Conservation (phyloP, 2,113 vertebrate species). For the Hippocampus comes region DNA sequence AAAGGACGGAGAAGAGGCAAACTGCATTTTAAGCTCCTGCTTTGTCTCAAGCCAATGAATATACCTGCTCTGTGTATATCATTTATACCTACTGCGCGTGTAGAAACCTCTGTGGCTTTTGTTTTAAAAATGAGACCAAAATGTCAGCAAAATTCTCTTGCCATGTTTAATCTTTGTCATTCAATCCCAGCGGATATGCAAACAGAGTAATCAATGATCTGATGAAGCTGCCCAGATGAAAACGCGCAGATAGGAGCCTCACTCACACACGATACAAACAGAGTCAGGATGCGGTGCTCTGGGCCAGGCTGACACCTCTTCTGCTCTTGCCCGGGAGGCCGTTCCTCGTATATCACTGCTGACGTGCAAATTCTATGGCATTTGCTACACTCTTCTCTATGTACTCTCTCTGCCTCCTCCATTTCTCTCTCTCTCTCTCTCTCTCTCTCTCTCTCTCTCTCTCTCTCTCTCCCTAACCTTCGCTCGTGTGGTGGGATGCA, state of each 20-base stretch:
- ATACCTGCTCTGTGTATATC: background rate
- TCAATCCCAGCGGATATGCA: conserved; percentile 25
- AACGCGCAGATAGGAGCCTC: conserved; percentile 44
- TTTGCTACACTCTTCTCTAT: conserved; percentile 45
- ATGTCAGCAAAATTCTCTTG: conserved; percentile 29
- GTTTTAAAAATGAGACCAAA: conserved; percentile 6
- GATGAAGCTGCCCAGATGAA: conserved; percentile 34
- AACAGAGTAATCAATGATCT: conserved; percentile 13
- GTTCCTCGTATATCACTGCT: conserved; percentile 56
- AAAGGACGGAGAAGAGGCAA: background rate
- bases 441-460: conserved; percentile 9
- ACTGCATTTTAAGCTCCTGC: background rate
- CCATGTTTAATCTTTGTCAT: conserved; percentile 38
- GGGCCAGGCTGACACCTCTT: conserved; percentile 29
- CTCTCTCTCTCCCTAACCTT: conserved; percentile 9
- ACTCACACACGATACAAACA: conserved; percentile 40
- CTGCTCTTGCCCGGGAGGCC: conserved; percentile 58
- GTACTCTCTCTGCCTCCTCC: too few relatives aligned
- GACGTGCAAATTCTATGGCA: conserved; percentile 72
- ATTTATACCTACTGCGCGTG: conserved; percentile 21
- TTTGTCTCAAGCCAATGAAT: background rate
- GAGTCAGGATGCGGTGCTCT: conserved; percentile 31
- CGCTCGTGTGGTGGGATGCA: conserved; percentile 41
- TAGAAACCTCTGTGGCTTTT: conserved; percentile 7
- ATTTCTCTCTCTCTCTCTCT: conserved; percentile 2